Conservation (phyloP, 92 coral and sea anemone genomes). For the Heliopora coerulea region DNA sequence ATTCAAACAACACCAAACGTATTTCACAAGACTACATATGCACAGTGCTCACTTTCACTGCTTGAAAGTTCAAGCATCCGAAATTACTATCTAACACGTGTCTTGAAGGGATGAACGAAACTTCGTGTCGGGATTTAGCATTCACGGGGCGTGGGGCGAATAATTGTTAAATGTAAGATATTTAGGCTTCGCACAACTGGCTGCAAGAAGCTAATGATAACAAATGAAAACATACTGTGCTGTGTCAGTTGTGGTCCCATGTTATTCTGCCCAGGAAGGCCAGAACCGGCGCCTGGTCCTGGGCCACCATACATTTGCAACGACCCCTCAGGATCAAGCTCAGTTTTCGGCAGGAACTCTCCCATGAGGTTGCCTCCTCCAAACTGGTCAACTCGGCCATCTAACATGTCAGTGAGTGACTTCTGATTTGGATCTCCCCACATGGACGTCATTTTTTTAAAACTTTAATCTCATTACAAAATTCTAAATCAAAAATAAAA, state of each 20-base stretch:
- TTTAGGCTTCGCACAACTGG: too few relatives aligned
- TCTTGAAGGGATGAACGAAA: too few relatives aligned
- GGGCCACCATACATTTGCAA: constrained; percentile 35
- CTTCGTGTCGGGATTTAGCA: too few relatives aligned
- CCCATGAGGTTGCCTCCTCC: constrained; percentile 25
- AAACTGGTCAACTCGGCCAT: constrained; percentile 28
- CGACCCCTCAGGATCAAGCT: constrained; percentile 24
- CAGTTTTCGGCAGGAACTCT: constrained; percentile 28
- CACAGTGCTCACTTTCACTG: too few relatives aligned
- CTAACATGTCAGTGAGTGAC: constrained; percentile 31
- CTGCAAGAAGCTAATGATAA: background rate
- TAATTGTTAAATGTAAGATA: too few relatives aligned
- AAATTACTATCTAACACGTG: too few relatives aligned
- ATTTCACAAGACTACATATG: too few relatives aligned
- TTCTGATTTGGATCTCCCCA: constrained; percentile 33
- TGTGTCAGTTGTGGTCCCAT: constrained; percentile 27
- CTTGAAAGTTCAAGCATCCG: too few relatives aligned
- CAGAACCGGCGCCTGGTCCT: constrained; percentile 13
- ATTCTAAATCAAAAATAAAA: constrained; percentile 4
- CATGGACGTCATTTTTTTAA: background rate
- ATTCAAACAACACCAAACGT: too few relatives aligned
- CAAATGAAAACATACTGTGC: constrained; percentile 16
- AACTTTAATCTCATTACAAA: constrained; percentile 28
- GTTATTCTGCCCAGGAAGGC: background rate
- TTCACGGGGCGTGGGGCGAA: too few relatives aligned